Evolutionary conservation across 2,797 vertebrate species (phyloP).

Genomic region (Clarias pachynema): DNA sequence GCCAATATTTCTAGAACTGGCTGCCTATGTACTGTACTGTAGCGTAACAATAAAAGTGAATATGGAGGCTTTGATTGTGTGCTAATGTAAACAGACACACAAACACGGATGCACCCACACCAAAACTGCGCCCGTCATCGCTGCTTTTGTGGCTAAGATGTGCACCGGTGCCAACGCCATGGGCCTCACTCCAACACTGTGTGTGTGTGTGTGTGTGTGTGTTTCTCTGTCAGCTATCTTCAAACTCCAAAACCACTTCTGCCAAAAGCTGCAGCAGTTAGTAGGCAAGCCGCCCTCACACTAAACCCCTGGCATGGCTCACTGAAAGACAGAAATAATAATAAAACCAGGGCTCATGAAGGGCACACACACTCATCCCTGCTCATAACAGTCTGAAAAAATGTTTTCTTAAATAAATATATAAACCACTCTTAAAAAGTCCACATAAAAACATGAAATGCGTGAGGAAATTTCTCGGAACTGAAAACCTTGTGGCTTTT

Average conservation of each 20-base stretch:
- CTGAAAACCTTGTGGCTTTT: conserved; percentile 15
- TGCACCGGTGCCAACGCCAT: conserved; percentile 45
- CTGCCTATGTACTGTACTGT: no score
- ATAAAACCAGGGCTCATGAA: conserved; percentile 47
- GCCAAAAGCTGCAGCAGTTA: conserved; percentile 55
- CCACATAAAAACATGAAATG: conserved; percentile 16
- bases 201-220: conserved; percentile 35
- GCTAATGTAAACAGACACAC: background rate
- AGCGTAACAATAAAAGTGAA: no score
- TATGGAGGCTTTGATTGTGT: background rate
- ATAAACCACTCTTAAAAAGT: background rate
- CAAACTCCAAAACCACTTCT: conserved; percentile 43
- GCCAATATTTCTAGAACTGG: background rate
- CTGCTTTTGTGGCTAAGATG: conserved; percentile 31
- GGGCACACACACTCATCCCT: conserved; percentile 15
- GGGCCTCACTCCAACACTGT: conserved; percentile 45
- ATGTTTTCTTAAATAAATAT: background rate
- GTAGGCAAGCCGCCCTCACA: conserved; percentile 55
- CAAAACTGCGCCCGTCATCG: conserved; percentile 37
- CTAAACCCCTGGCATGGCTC: conserved; percentile 53
- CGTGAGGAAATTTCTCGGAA: conserved; percentile 36
- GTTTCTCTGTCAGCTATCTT: conserved; percentile 43
- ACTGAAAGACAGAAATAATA: conserved; percentile 48
- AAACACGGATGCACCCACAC: conserved; percentile 34
- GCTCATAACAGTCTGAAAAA: conserved; percentile 17